phyloP scores from a whole-genome alignment of 2,797 vertebrate species.

The Acanthurus lineatus region DNA sequence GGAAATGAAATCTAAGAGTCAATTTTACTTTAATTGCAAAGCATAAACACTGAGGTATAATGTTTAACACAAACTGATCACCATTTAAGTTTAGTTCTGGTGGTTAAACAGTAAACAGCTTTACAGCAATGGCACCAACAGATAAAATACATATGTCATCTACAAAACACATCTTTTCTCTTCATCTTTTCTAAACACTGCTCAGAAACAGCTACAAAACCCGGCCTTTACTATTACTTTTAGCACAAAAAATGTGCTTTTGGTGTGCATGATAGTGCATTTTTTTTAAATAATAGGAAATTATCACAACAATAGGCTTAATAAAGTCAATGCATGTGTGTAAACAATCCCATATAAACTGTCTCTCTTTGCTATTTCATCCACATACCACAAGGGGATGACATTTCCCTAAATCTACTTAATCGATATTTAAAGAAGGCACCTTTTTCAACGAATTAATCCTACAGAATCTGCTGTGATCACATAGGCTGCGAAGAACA shows the following conservation, averaged over 20 bases:
- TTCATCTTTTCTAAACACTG: too few relatives aligned
- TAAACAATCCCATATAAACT: not conserved
- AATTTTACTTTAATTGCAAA: not conserved
- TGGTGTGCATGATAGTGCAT: not conserved
- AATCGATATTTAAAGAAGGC: constrained; percentile 19
- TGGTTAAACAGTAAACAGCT: not conserved
- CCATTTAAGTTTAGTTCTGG: not conserved
- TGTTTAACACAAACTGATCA: not conserved
- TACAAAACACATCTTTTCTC: not conserved
- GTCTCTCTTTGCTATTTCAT: constrained; percentile 60
- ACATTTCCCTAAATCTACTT: constrained; percentile 69
- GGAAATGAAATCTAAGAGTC: not conserved
- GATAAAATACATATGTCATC: not conserved
- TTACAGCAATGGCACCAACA: not conserved
- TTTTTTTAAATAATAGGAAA: constrained; percentile 11
- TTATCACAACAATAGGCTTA: not conserved
- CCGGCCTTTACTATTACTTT: not conserved
- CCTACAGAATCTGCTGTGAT: constrained; percentile 6
- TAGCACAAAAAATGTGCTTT: not conserved
- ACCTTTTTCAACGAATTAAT: constrained; percentile 14
- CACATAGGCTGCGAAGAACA: not conserved
- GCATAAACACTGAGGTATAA: not conserved
- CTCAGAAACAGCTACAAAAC: not conserved
- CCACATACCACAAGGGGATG: constrained; percentile 77
- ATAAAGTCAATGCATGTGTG: not conserved